Evolutionary conservation across 2,113 vertebrate species (phyloP), one percentile per base, ranked within the genome.

Genomic region (Amphilophus citrinellus): DNA sequence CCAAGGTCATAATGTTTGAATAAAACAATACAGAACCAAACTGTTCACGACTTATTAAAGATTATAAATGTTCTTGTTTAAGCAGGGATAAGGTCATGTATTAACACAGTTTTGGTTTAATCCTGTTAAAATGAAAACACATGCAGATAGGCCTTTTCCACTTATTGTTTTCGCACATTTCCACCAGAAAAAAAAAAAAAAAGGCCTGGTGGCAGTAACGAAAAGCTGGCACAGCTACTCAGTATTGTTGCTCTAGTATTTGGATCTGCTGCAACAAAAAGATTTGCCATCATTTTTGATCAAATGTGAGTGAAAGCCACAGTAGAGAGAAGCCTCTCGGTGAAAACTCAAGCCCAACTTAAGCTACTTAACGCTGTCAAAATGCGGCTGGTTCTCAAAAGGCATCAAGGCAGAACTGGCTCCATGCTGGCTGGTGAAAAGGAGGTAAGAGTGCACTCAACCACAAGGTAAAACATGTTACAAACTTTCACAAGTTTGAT

Each of bases 401-500:
- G 66, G 66, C 66, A 71, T 71, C 66, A 71, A 71, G 66, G 66
- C 66, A 71, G 66, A 71, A 71, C 66, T 71, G 44, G 44, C 66
- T 53, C 44, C 44, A 71, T 1, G 24, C 44, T 71, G 44, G 66
- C 44, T 50, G 44, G 66, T 71, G 44, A 53, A 71, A 71, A 53
- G 10, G 66, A 71, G 66, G 66, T 53, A 71, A 86, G 61, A 84
- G 50, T 50, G 30, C 66, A 50, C 60, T 87, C 71, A 88, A 61
- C 62, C 83, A 81, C 68, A 58, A 80, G 57, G 65, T 65, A 77
- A 88, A 82, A 68, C 50, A 66, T 32, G 13, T 44, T 76, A 57
- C 61, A 81, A 84, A 85, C 83, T 89, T 91, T 77, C 17, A 15
- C 30, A 10, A 91, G 71, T 83, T 88, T 66, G 30, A 77, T 61